Percentiles rank a stretch among this genome's conserved stretches.
These are phyloP conservation scores for Oncorhynchus mykiss DNA, from an alignment of 2,113 vertebrate genomes.

Conservation along the genomic window DNA sequence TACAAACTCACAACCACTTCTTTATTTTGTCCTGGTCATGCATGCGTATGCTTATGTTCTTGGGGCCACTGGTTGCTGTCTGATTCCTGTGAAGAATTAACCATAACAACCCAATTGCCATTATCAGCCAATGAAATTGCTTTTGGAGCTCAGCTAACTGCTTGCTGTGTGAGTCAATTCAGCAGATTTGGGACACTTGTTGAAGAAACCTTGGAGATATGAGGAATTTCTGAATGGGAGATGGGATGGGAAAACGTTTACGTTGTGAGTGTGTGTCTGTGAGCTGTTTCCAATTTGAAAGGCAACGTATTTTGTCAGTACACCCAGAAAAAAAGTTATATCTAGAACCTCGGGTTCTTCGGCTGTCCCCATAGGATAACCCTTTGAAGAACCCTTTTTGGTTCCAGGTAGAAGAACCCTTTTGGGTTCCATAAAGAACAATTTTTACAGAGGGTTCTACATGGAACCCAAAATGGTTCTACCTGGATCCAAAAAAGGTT, in stretches of 20 bases:
- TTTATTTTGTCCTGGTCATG: neutral
- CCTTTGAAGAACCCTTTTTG: no score
- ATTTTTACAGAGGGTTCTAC: no score
- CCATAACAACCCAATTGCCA: neutral
- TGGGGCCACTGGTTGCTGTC: neutral
- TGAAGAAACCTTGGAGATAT: neutral
- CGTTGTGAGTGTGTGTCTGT: neutral
- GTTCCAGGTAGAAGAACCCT: no score
- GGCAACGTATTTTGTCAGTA: no score
- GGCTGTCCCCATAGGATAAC: no score
- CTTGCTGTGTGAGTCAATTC: slow-evolving; percentile 21
- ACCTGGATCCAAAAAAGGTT: no score
- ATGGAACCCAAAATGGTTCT: no score
- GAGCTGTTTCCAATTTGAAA: no score
- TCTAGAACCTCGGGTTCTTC: no score
- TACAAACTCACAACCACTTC: neutral
- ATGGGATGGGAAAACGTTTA: neutral
- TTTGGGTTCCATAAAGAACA: no score
- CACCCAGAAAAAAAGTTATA: no score
- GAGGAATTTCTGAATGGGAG: neutral
- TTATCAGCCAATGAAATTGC: slow-evolving; percentile 23
- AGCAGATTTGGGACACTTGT: neutral
- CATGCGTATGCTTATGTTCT: neutral
- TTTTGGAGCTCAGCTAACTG: neutral
- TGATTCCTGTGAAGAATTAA: neutral